Base-by-base conservation (phyloP, 2,888 invertebrate genomes). In the Drosophila crucigera region DNA sequence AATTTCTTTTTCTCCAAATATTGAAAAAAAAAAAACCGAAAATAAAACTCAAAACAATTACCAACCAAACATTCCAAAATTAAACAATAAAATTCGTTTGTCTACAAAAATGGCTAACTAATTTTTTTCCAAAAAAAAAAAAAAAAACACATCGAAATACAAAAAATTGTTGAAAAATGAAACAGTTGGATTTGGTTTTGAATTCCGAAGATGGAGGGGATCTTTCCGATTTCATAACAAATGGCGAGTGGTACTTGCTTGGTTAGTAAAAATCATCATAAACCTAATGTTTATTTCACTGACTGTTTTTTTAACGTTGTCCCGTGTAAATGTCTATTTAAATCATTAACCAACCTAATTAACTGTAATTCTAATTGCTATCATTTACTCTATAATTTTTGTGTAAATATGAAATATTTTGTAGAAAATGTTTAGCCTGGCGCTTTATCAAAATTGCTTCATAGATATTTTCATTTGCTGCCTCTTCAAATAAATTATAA, bases 231-330 rank as follows among this genome's bases (percentile, higher is more conserved):
- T 99, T 99, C 95, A 99, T 99, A 94, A 97, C 97, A 91, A 99
- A 99, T 94, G 99, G 99, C 92, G 99, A 99, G 95, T 99, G 99
- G 99, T 98, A 99, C 94, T 95, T 99, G 93, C 96, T 99, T 95
- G 99, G 99, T 98, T 94, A 96, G 96, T 93, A 93, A 91, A 88
- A 75, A 83, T 84, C 80, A 87, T 85, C 78, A 80, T 79, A 74
- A 83, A 52, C 74, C 81, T 82, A 78, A 82, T 78, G 84, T 81
- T 80, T 86, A 84, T 84, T 75, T 80, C 81, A 76, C 71, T 82
- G 76, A 74, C 62, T 80, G 82, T 83, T 78, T 69, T 72, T 73
- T 82, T 28, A 77, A 77, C 73, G 82, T 84, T 85, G 82, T 87
- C 82, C 82, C 82, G 80, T 84, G 74, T 79, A 84, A 79, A 84